Base-by-base conservation (phyloP, 2,113 vertebrate genomes). In the Dicerorhinus sumatrensis region DNA sequence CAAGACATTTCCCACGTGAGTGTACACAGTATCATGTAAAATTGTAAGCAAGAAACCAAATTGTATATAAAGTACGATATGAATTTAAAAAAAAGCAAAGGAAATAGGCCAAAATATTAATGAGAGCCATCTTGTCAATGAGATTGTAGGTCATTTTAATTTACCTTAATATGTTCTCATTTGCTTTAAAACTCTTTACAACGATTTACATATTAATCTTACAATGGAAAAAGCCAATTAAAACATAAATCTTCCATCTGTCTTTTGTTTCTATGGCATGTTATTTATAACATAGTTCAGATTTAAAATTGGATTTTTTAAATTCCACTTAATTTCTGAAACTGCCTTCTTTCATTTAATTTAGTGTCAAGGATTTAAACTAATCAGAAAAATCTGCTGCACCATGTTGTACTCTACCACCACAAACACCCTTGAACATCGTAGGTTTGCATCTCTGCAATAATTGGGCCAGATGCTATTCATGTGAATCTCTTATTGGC, bases 301-400 rank as follows among this genome's bases (percentile, higher is more conserved):
- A 85, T 82, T 96, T 93, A 42, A 95, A 95, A 97, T 51, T 67
- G 51, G 54, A 31, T 51, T 88, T 96, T 94, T 51, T 7, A 75
- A 91, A 82, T 96, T 89, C 72, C 65, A 91, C 91, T 97, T 93
- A 92, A 94, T 97, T 97, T 95, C 87, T 77, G 60, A 96, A 95
- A 85, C 81, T 36, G 23, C 23, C 12, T 84, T 93, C 85, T 96
- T 96, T 86, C 75, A 81, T 69, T 89, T 92, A 89, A 97, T 92
- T 91, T 87, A 54, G 80, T 94, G 91, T 85, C 27, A 67, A 96
- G 29, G 54, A 94, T 82, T 88, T 97, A 96, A 96, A 93, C 51
- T 85, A 60, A 97, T 97, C 88, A 92, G 75, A 85, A 96, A 96
- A 97, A 92, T 91, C 77, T 85, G 72, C 62, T 83, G 72, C 8